A percentile compares a stretch with the other conserved stretches of the same genome.
Evolutionary conservation across 2,113 vertebrate genomes (phyloP).

Genomic region (Cynoglossus semilaevis): DNA sequence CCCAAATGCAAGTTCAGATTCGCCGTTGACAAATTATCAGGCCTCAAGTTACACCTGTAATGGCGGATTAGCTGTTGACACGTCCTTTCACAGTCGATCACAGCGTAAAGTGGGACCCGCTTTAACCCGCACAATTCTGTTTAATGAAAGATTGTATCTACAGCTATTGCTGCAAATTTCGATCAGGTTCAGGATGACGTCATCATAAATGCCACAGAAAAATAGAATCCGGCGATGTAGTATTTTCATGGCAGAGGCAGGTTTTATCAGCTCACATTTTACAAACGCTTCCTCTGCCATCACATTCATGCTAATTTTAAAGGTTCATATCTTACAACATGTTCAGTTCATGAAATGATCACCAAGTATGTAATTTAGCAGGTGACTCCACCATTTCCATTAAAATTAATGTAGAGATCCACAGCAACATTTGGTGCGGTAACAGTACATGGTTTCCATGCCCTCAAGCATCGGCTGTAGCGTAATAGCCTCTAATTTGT

Average conservation of each 20-base stretch:
- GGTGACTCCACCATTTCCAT: no score
- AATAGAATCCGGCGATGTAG: constrained; percentile 44
- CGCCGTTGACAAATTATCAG: constrained; percentile 69
- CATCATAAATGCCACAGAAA: constrained; percentile 48
- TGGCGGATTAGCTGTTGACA: constrained; percentile 63
- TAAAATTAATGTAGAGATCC: neutral
- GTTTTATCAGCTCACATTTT: constrained; percentile 23
- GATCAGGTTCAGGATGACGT: constrained; percentile 35
- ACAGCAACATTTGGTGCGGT: neutral
- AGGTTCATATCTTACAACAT: constrained; percentile 4
- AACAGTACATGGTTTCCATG: neutral
- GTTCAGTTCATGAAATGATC: constrained; percentile 2
- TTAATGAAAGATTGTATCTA: constrained; percentile 69
- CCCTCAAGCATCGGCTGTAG: constrained; percentile 2
- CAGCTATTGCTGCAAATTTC: constrained; percentile 10
- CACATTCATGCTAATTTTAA: constrained; percentile 28
- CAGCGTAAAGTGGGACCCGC: constrained; percentile 36
- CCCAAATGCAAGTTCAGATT: constrained; percentile 46
- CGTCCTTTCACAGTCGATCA: constrained; percentile 43
- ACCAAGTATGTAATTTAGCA: neutral
- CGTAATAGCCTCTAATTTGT: constrained; percentile 35
- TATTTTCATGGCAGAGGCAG: constrained; percentile 24
- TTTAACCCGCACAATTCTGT: no score
- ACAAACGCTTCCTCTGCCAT: constrained; percentile 21
- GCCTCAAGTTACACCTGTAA: constrained; percentile 59